phyloP scores from a whole-genome alignment of 1,140 invertebrate genomes.

The Asbolus verrucosus region DNA sequence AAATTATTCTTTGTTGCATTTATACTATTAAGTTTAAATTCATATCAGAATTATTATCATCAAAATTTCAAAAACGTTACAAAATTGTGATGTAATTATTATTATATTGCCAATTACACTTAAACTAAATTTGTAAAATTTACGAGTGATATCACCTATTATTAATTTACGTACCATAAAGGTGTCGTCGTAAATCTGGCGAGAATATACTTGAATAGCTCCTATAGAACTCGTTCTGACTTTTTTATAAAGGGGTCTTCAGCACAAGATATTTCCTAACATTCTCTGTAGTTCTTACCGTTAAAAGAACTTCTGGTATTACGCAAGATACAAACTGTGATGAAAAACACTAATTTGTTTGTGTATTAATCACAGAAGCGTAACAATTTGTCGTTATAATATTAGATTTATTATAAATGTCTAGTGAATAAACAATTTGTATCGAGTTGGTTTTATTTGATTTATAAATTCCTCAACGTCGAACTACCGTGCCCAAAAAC shows the following conservation, averaged over 20 bases:
- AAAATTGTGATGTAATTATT: too few species aligned
- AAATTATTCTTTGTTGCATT: too few species aligned
- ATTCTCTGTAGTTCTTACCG: constrained; percentile 33
- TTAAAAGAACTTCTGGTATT: constrained; percentile 41
- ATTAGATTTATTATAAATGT: constrained; percentile 19
- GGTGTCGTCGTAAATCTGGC: constrained; percentile 36
- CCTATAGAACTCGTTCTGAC: constrained; percentile 7
- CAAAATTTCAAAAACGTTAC: too few species aligned
- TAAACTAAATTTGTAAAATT: constrained; percentile 8
- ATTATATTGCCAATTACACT: not conserved
- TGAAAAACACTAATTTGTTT: not conserved
- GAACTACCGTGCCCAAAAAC: too few species aligned
- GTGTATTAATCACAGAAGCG: constrained; percentile 16
- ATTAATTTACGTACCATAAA: constrained; percentile 47
- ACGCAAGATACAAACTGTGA: constrained; percentile 31
- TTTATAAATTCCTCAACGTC: too few species aligned
- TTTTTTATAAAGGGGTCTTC: too few species aligned
- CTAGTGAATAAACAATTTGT: constrained; percentile 21
- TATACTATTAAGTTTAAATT: too few species aligned
- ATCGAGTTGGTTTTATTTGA: constrained; percentile 2
- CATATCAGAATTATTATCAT: too few species aligned
- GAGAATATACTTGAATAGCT: constrained; percentile 23
- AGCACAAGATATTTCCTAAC: constrained; percentile 22
- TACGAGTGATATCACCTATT: constrained; percentile 34
- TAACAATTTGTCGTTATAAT: not conserved